Conservation (phyloP, 2,113 vertebrate species). For the Cygnus buccinator region DNA sequence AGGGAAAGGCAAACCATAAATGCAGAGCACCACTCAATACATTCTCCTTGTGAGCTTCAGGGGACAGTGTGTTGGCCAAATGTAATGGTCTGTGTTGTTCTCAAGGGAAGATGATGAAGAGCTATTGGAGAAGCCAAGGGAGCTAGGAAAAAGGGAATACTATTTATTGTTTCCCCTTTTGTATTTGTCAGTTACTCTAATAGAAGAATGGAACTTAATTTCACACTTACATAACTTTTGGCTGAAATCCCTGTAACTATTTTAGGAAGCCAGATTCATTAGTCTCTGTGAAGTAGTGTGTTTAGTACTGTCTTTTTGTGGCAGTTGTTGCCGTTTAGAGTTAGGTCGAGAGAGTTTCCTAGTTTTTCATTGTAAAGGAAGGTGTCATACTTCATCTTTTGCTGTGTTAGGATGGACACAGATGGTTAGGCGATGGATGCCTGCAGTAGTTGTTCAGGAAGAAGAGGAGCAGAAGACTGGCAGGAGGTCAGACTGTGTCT, state of each 20-base stretch:
- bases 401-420: background rate
- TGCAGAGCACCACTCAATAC: background rate
- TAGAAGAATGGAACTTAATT: background rate
- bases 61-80: background rate
- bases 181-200: background rate
- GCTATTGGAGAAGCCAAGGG: background rate
- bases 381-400: background rate
- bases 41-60: background rate
- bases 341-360: background rate
- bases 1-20: background rate
- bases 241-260: background rate
- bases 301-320: background rate
- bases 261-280: background rate
- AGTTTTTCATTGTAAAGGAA: background rate
- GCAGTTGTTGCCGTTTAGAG: background rate
- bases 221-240: background rate
- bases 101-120: background rate
- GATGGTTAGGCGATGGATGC: background rate
- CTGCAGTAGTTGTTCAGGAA: background rate
- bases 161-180: background rate
- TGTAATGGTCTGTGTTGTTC: fast-evolving
- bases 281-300: background rate
- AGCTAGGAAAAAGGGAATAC: background rate
- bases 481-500: background rate
- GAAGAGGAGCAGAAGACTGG: background rate